Evolutionary conservation across 2,888 invertebrate species (phyloP).

Genomic region (Cyclophora punctaria): DNA sequence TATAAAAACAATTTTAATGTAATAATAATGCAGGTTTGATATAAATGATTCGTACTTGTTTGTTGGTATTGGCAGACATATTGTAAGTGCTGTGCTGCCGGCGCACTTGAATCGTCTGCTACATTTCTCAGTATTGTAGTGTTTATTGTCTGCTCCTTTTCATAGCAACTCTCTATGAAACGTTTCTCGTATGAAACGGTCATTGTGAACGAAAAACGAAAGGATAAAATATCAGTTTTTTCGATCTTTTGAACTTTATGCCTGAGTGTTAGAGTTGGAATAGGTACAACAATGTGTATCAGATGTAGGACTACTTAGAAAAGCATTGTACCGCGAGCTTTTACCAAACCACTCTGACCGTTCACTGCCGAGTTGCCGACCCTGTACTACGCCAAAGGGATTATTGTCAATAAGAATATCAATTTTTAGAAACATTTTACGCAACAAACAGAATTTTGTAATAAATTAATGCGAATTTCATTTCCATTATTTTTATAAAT

Average conservation of each 20-base stretch:
- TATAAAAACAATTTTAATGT: background rate
- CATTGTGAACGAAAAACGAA: slow-evolving; percentile 16
- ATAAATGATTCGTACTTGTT: too few relatives aligned
- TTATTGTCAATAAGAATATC: too few relatives aligned
- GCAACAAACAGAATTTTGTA: too few relatives aligned
- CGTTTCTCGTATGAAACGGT: slow-evolving; percentile 12
- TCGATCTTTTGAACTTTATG: slow-evolving; percentile 8
- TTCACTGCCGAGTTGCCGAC: background rate
- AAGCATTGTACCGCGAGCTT: slow-evolving; percentile 19
- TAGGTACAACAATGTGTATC: slow-evolving; percentile 6
- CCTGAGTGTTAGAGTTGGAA: slow-evolving; percentile 8
- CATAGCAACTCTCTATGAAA: slow-evolving; percentile 10
- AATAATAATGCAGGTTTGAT: background rate
- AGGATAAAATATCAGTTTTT: background rate
- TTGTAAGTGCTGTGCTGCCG: too few relatives aligned
- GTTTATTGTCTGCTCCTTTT: background rate
- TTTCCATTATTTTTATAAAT: too few relatives aligned
- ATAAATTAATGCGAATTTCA: too few relatives aligned
- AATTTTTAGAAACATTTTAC: background rate
- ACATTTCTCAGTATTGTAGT: too few relatives aligned
- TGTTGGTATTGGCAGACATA: too few relatives aligned
- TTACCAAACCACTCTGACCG: slow-evolving; percentile 19
- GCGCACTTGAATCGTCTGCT: too few relatives aligned
- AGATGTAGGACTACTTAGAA: slow-evolving; percentile 11
- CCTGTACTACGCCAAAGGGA: too few relatives aligned